These are phyloP conservation scores for Icerya purchasi DNA, from an alignment of 2,888 invertebrate species.

Conservation along the genomic window DNA sequence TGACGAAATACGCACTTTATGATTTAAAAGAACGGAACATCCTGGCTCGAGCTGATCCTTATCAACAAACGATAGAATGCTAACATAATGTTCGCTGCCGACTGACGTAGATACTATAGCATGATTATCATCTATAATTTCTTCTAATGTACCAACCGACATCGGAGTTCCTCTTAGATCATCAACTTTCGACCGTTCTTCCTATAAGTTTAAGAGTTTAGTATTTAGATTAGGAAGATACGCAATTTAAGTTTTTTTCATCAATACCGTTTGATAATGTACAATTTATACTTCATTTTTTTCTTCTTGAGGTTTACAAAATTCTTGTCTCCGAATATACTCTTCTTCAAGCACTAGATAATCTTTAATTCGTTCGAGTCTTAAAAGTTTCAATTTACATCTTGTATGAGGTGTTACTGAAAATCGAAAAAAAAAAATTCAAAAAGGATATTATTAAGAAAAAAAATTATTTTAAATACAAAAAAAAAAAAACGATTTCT, in stretches of 20 bases:
- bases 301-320: constrained; percentile 95
- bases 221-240: too few species aligned
- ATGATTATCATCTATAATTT: constrained; percentile 99
- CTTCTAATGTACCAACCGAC: constrained; percentile 98
- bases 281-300: constrained; percentile 55
- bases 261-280: background rate
- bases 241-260: too few species aligned
- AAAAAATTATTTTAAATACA: too few species aligned
- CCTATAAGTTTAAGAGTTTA: too few species aligned
- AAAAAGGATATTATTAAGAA: background rate
- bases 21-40: constrained; percentile 91
- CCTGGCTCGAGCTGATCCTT: constrained; percentile 98
- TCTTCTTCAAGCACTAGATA: constrained; percentile 98
- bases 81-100: constrained; percentile 97
- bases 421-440: background rate
- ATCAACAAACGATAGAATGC: constrained; percentile 96
- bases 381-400: constrained; percentile 82
- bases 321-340: constrained; percentile 93
- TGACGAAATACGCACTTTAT: constrained; percentile 67
- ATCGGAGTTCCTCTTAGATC: constrained; percentile 96
- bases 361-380: constrained; percentile 94
- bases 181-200: constrained; percentile 94
- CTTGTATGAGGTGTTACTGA: constrained; percentile 89
- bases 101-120: constrained; percentile 98
- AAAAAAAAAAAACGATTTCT: too few species aligned